Percentiles rank a stretch among this genome's conserved stretches.
These are phyloP conservation scores for Sinocyclocheilus maitianheensis DNA, from an alignment of 2,113 vertebrate genomes.

Conservation along the genomic window DNA sequence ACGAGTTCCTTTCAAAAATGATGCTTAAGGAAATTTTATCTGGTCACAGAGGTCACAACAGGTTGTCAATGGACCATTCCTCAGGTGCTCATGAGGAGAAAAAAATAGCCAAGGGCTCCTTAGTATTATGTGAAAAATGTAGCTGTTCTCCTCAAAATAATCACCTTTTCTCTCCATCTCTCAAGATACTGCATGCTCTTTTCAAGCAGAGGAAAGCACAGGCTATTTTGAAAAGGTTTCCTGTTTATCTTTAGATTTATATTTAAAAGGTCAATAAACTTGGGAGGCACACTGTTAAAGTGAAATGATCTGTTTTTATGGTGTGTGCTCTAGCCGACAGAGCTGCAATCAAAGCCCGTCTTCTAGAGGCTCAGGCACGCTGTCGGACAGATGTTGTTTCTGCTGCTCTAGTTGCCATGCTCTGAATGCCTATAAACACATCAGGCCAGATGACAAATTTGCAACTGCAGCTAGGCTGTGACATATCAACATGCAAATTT, in stretches of 20 bases:
- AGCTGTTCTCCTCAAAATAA: slow-evolving; percentile 6
- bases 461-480: slow-evolving; percentile 3
- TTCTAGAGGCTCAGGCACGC: slow-evolving; percentile 29
- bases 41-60: background rate
- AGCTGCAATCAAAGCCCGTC: background rate
- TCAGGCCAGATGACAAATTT: slow-evolving; percentile 1
- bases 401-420: slow-evolving; percentile 54
- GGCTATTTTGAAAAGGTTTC: slow-evolving; percentile 53
- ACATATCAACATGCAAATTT: slow-evolving; percentile 23
- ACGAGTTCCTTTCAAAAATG: slow-evolving; percentile 14
- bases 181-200: background rate
- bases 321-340: slow-evolving; percentile 28
- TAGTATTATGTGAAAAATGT: background rate
- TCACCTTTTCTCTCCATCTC: slow-evolving; percentile 2
- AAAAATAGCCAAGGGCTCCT: slow-evolving; percentile 20
- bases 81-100: slow-evolving; percentile 1
- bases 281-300: slow-evolving; percentile 60
- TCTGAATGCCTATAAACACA: slow-evolving; percentile 59
- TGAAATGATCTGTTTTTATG: slow-evolving; percentile 51
- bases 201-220: slow-evolving; percentile 31
- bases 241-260: slow-evolving; percentile 60
- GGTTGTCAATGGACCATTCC: background rate
- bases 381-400: slow-evolving; percentile 61
- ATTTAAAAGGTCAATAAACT: slow-evolving; percentile 59
- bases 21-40: slow-evolving; percentile 13